These are phyloP conservation scores for Embiotoca jacksoni DNA, from an alignment of 2,113 vertebrate species.

Conservation along the genomic window DNA sequence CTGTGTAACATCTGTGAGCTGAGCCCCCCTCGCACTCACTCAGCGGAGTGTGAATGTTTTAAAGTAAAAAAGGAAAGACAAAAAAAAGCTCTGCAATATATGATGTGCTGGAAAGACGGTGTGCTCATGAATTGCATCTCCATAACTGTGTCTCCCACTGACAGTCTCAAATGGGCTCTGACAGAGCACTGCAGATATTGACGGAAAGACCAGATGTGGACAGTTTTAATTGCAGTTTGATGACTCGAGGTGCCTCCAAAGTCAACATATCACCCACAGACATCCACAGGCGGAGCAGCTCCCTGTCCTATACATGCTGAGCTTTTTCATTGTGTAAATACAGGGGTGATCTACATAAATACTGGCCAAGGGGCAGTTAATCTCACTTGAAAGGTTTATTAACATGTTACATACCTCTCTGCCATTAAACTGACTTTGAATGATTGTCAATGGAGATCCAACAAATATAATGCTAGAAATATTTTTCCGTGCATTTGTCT, in stretches of 20 bases:
- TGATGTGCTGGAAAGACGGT: constrained; percentile 54
- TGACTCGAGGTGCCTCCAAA: constrained; percentile 64
- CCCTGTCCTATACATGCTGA: constrained; percentile 6
- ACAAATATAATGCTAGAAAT: constrained; percentile 37
- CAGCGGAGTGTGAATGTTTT: constrained; percentile 67
- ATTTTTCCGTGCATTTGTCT: constrained; percentile 1
- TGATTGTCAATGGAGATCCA: constrained; percentile 48
- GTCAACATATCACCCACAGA: constrained; percentile 62
- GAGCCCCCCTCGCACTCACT: constrained; percentile 42
- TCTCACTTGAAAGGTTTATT: constrained; percentile 72
- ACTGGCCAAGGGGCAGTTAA: constrained; percentile 59
- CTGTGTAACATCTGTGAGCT: constrained; percentile 62
- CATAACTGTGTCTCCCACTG: constrained; percentile 72
- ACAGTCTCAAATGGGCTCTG: constrained; percentile 63
- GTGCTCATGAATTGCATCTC: constrained; percentile 76
- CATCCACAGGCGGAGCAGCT: constrained; percentile 53
- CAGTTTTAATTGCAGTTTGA: constrained; percentile 76
- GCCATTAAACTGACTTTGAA: constrained; percentile 64
- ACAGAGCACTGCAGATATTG: constrained; percentile 71
- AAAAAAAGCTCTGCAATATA: constrained; percentile 38
- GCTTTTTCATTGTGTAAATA: constrained; percentile 62
- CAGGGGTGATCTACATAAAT: constrained; percentile 68
- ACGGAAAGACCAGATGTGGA: constrained; percentile 53
- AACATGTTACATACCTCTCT: constrained; percentile 52
- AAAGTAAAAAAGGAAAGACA: constrained; percentile 21